A percentile compares a stretch with the other conserved stretches of the same genome.
These are phyloP conservation scores for Copidosoma aretas DNA, from an alignment of 2,888 invertebrate species.

Conservation along the genomic window DNA sequence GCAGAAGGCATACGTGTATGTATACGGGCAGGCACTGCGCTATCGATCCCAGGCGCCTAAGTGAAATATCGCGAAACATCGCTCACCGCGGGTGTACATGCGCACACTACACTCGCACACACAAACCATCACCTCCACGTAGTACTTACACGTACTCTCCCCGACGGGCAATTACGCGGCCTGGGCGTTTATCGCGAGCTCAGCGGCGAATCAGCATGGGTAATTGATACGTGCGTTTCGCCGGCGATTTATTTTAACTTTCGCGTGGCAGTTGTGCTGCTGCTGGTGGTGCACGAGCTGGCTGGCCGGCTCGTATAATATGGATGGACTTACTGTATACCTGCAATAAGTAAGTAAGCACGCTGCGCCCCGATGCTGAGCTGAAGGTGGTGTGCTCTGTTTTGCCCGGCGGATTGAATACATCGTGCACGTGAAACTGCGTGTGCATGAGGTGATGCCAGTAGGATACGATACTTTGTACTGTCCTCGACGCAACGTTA, in stretches of 20 bases:
- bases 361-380: no score
- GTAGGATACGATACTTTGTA: no score
- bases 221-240: constrained; percentile 41
- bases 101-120: not conserved
- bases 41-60: no score
- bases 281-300: not conserved
- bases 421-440: no score
- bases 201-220: constrained; percentile 43
- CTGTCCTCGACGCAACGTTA: no score
- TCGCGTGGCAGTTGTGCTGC: not conserved
- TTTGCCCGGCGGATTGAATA: no score
- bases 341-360: no score
- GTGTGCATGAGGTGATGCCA: no score
- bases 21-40: not conserved
- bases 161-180: constrained; percentile 36
- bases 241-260: constrained; percentile 8
- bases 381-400: no score
- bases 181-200: constrained; percentile 28
- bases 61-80: not conserved
- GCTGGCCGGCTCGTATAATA: not conserved
- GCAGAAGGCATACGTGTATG: not conserved
- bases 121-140: no score
- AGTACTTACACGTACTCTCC: no score
- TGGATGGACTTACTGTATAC: no score
- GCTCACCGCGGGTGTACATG: not conserved